These are phyloP conservation scores for Lepus europaeus DNA, from an alignment of 2,113 vertebrate genomes.

Conservation along the genomic window DNA sequence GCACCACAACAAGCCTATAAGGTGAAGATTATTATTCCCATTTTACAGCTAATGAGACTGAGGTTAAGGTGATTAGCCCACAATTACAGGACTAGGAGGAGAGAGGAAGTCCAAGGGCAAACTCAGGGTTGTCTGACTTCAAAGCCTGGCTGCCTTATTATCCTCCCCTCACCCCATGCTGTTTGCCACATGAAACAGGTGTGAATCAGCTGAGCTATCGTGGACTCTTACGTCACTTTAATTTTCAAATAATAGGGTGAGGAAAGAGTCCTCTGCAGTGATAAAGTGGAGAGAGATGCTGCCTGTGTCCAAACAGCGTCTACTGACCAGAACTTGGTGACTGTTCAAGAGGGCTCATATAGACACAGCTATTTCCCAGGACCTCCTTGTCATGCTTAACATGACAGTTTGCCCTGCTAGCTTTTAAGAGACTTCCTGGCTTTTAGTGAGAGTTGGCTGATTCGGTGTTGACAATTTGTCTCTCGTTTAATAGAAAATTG, in stretches of 20 bases:
- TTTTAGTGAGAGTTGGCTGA: constrained; percentile 66
- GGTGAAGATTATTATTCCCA: constrained; percentile 37
- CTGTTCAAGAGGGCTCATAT: neutral
- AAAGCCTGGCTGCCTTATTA: constrained; percentile 48
- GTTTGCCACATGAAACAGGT: constrained; percentile 35
- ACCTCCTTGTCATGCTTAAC: neutral
- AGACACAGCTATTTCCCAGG: neutral
- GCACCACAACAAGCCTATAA: constrained; percentile 46
- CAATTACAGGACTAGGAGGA: constrained; percentile 68
- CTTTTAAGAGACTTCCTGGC: constrained; percentile 67
- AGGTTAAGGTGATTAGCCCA: constrained; percentile 50
- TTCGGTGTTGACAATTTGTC: constrained; percentile 63
- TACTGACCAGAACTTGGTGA: neutral
- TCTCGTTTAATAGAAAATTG: constrained; percentile 60
- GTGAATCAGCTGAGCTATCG: constrained; percentile 5
- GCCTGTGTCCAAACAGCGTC: neutral
- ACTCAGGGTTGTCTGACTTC: constrained; percentile 69
- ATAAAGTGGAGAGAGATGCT: constrained; percentile 11
- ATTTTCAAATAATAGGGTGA: constrained; percentile 54
- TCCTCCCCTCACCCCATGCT: neutral
- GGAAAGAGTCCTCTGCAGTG: neutral
- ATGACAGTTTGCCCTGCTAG: constrained; percentile 48
- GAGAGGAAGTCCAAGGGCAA: constrained; percentile 49
- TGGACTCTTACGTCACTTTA: constrained; percentile 22
- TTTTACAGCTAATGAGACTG: constrained; percentile 70